A percentile compares a stretch with the other conserved stretches of the same genome.
phyloP scores from a whole-genome alignment of 2,113 vertebrate species.

The Ciconia boyciana region DNA sequence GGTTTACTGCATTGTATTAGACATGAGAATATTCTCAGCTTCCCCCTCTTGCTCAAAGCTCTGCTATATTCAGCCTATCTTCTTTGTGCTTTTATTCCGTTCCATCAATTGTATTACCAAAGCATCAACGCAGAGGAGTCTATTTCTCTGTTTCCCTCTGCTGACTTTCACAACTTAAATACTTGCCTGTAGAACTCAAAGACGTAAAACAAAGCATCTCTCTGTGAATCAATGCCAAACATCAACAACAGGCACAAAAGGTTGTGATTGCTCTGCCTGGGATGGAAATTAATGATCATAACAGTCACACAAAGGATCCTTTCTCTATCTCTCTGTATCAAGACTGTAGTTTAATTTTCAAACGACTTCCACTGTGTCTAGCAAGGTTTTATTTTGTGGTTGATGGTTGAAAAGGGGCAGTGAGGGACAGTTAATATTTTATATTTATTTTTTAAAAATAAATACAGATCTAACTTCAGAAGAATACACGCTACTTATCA shows the following conservation, averaged over 20 bases:
- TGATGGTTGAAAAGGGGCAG: neutral
- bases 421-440: neutral
- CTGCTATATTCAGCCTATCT: neutral
- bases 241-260: neutral
- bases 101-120: neutral
- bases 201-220: neutral
- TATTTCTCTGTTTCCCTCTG: neutral
- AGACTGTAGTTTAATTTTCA: constrained; percentile 18
- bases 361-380: neutral
- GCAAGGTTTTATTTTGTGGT: neutral
- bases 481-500: neutral
- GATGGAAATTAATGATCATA: neutral
- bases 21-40: neutral
- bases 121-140: neutral
- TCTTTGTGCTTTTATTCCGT: neutral
- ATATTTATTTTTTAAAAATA: neutral
- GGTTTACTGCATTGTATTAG: accelerated
- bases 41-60: neutral
- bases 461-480: neutral
- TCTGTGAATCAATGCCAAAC: neutral
- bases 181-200: neutral
- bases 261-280: neutral
- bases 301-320: neutral
- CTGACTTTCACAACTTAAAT: constrained; percentile 14
- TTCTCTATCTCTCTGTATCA: neutral